These are phyloP conservation scores for Lampris megalopsis DNA, from an alignment of 2,113 vertebrate species.

Conservation along the genomic window DNA sequence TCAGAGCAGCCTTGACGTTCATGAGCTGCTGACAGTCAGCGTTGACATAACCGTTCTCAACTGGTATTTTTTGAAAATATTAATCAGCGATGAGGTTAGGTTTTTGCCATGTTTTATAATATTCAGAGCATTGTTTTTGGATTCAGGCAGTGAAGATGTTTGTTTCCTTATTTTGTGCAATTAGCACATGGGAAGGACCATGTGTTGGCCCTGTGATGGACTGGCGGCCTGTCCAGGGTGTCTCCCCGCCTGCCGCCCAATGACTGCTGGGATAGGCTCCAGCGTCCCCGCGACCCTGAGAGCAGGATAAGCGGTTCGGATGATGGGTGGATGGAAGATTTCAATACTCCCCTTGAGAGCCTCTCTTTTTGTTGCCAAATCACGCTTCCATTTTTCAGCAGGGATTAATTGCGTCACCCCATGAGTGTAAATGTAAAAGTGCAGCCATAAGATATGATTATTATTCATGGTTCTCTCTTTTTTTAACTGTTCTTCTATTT, in stretches of 20 bases:
- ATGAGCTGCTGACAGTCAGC: background rate
- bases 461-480: background rate
- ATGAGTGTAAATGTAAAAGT: constrained; percentile 8
- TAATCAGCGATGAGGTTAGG: background rate
- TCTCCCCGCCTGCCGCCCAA: too few relatives aligned
- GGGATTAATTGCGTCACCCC: background rate
- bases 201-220: too few relatives aligned
- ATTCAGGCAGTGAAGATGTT: background rate
- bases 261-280: too few relatives aligned
- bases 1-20: background rate
- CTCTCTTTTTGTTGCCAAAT: constrained; percentile 7
- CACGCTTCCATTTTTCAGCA: background rate
- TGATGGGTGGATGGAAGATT: background rate
- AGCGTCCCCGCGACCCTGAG: too few relatives aligned
- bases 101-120: background rate
- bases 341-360: background rate
- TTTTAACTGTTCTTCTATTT: constrained; percentile 1
- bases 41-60: background rate
- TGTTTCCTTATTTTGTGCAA: too few relatives aligned
- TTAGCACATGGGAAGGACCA: too few relatives aligned
- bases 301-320: too few relatives aligned
- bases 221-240: too few relatives aligned
- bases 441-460: too few relatives aligned
- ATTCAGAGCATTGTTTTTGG: background rate
- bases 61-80: background rate